phyloP scores from a whole-genome alignment of 2,797 vertebrate species.

The Salarias fasciatus region DNA sequence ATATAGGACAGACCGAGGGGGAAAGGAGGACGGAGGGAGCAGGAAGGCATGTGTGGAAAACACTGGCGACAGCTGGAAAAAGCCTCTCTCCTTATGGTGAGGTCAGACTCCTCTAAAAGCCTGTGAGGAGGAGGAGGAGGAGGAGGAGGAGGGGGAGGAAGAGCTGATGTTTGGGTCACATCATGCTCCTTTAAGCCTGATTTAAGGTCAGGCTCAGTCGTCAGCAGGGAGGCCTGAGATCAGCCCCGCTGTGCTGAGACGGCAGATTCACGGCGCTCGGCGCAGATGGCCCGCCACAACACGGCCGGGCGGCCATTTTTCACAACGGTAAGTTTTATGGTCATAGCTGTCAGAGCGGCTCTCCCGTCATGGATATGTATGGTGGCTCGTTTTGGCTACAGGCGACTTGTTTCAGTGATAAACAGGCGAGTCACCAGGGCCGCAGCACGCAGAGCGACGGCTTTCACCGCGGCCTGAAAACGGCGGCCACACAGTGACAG shows the following conservation, averaged over 20 bases:
- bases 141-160: constrained; percentile 1
- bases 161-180: constrained; percentile 34
- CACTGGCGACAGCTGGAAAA: constrained; percentile 55
- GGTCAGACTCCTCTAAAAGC: constrained; percentile 43
- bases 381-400: too few species aligned
- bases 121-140: constrained; percentile 32
- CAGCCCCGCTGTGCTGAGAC: constrained; percentile 21
- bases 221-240: constrained; percentile 15
- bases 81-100: constrained; percentile 46
- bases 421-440: too few species aligned
- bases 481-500: too few species aligned
- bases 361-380: too few species aligned
- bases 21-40: constrained; percentile 36
- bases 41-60: constrained; percentile 48
- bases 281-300: constrained; percentile 1
- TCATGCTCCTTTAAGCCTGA: constrained; percentile 23
- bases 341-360: too few species aligned
- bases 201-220: constrained; percentile 22
- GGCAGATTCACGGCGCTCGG: constrained; percentile 9
- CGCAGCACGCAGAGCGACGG: too few species aligned
- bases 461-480: too few species aligned
- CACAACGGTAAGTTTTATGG: background rate
- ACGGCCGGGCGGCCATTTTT: background rate
- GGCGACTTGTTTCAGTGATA: too few species aligned
- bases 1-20: constrained; percentile 5